These are phyloP conservation scores for Habrosyne pyritoides DNA, from an alignment of 2,888 invertebrate species.

Conservation along the genomic window DNA sequence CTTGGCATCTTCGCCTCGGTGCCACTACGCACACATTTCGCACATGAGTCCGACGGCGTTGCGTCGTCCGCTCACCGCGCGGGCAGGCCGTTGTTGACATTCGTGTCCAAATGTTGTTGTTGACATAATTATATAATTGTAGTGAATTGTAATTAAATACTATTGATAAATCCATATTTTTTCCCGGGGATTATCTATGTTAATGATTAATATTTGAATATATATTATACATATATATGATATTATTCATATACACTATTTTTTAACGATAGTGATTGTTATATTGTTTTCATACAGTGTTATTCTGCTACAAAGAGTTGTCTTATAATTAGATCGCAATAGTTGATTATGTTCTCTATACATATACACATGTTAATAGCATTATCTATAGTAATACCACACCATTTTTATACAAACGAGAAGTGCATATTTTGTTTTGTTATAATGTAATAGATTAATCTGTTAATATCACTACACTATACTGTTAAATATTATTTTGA, in stretches of 20 bases:
- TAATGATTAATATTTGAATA: constrained; percentile 67
- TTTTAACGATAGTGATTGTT: constrained; percentile 74
- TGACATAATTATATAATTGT: constrained; percentile 70
- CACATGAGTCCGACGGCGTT: not conserved
- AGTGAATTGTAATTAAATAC: constrained; percentile 72
- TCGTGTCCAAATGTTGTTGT: constrained; percentile 69
- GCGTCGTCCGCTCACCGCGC: constrained; percentile 16
- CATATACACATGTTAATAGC: constrained; percentile 74
- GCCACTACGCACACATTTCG: not conserved
- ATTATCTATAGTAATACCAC: constrained; percentile 63
- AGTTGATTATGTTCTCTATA: constrained; percentile 71
- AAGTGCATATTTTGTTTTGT: constrained; percentile 73
- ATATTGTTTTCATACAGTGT: constrained; percentile 74
- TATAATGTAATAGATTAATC: constrained; percentile 76
- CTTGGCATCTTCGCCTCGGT: constrained; percentile 9
- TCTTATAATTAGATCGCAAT: constrained; percentile 57
- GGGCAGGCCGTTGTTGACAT: constrained; percentile 44
- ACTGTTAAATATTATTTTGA: constrained; percentile 56
- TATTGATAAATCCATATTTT: constrained; percentile 73
- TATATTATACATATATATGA: constrained; percentile 56
- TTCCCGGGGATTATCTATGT: constrained; percentile 69
- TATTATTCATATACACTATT: constrained; percentile 79
- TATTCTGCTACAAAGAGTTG: constrained; percentile 59
- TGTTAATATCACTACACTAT: constrained; percentile 67
- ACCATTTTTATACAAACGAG: constrained; percentile 63